These are phyloP conservation scores for Eupristina koningsbergeri DNA, from an alignment of 1,140 invertebrate genomes.

Conservation along the genomic window DNA sequence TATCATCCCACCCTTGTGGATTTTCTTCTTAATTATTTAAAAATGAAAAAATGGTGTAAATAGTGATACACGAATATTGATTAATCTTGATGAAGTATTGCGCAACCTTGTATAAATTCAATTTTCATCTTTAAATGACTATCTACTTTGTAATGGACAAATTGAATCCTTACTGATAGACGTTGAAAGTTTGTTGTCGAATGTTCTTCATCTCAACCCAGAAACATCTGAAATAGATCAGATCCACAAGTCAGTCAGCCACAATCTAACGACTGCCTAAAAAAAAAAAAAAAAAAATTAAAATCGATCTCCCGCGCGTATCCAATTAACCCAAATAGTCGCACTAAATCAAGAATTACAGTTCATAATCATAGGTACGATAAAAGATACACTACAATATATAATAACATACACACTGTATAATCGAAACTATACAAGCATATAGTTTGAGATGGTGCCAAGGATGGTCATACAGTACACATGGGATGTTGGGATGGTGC, in stretches of 20 bases:
- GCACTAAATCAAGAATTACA: slow-evolving; percentile 39
- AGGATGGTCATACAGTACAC: no score
- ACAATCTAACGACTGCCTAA: background rate
- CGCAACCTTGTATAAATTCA: no score
- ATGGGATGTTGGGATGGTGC: no score
- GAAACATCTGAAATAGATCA: background rate
- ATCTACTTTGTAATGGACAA: background rate
- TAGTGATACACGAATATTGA: no score
- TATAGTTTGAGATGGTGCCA: no score
- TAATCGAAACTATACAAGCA: no score
- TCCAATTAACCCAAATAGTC: slow-evolving; percentile 34
- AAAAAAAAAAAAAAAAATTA: no score
- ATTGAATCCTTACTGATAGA: background rate
- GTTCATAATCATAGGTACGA: background rate
- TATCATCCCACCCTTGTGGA: background rate
- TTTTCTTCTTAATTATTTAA: background rate
- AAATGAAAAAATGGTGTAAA: background rate
- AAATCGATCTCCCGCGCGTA: slow-evolving; percentile 6
- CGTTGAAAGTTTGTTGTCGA: background rate
- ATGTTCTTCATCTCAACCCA: background rate
- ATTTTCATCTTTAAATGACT: background rate
- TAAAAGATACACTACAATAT: background rate
- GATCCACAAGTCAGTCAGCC: background rate
- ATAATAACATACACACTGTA: no score
- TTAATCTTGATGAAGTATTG: no score